Evolutionary conservation across 2,888 invertebrate species (phyloP), one percentile per base, ranked within the genome.

Genomic region (Netelia melanura): DNA sequence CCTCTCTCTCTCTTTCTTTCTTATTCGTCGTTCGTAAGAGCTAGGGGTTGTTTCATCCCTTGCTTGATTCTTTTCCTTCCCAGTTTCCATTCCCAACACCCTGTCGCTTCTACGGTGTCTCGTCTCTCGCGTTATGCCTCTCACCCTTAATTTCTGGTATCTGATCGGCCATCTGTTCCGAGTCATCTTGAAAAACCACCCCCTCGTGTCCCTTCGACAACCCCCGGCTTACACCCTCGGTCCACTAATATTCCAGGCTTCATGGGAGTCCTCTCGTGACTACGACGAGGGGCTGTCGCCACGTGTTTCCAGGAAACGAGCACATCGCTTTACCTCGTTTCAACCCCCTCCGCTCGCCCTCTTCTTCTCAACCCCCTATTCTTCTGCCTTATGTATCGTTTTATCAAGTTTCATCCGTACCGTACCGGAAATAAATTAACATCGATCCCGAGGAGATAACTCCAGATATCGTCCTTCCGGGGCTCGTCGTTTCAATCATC

Each of bases 161-260:
- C 93, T 93, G 93, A 93, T 93, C 92, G 90, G 91, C 93, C 93
- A 93, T 93, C 93, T 93, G 93, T 93, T 93, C 89, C 93, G 89
- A 89, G 87, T 89, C 89, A 89, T 90, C 88, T 87, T 88, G 88
- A 89, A 89, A 82, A 78, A 83, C 72, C 61, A 9, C 38, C 71
- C 64, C 43, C 30, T 65, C 44, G 44, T 58, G 62, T 74, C 64
- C 44, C 81, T 81, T 82, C 80, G 80, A 70, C 30, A 30, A 43
- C 23, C 48, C 23, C 56, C 76, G 30, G 65, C 64, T 14, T n/a
- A 10, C 67, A 23, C 9, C 23, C 38, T 52, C 11, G 56, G 68
- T 75, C 79, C 75, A 71, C 78, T 74, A 70, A 65, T 70, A 79
- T 70, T 78, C 56, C 58, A 25, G 62, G 48, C 38, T 78, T 70